Evolutionary conservation across 2,113 vertebrate genomes (phyloP).

Genomic region (Rhipidura dahli): DNA sequence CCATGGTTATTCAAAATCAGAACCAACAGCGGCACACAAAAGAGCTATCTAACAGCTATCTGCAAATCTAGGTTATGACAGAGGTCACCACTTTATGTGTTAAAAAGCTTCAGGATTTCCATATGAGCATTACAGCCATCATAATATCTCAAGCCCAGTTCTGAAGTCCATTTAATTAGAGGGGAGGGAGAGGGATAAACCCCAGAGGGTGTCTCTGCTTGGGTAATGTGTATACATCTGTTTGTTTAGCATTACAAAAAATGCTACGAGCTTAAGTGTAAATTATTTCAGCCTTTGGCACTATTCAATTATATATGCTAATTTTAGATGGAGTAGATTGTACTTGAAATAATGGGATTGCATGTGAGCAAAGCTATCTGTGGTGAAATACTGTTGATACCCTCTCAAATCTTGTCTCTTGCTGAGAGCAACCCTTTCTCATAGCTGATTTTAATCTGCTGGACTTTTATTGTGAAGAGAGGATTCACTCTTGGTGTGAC

Average conservation of each 20-base stretch:
- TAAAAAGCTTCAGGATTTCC: neutral
- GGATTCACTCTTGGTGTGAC: neutral
- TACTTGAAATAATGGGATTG: neutral
- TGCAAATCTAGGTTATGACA: neutral
- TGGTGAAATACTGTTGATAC: neutral
- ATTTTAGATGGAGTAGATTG: neutral
- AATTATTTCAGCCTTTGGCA: slow-evolving; percentile 52
- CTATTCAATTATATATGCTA: slow-evolving; percentile 30
- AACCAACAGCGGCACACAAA: neutral
- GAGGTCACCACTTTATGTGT: neutral
- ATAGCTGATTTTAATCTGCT: neutral
- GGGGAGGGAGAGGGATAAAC: neutral
- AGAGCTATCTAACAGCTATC: neutral
- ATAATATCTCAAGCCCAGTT: neutral
- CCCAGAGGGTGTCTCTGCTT: neutral
- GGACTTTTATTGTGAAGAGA: neutral
- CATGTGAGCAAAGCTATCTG: neutral
- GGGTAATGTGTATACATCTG: neutral
- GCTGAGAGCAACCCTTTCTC: neutral
- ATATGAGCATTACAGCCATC: neutral
- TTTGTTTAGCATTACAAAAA: slow-evolving; percentile 17
- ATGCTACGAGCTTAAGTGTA: neutral
- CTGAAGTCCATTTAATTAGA: neutral
- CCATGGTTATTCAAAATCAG: neutral
- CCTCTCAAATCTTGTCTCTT: neutral